Base-by-base conservation (phyloP, 2,113 vertebrate species). In the Podocnemis expansa region DNA sequence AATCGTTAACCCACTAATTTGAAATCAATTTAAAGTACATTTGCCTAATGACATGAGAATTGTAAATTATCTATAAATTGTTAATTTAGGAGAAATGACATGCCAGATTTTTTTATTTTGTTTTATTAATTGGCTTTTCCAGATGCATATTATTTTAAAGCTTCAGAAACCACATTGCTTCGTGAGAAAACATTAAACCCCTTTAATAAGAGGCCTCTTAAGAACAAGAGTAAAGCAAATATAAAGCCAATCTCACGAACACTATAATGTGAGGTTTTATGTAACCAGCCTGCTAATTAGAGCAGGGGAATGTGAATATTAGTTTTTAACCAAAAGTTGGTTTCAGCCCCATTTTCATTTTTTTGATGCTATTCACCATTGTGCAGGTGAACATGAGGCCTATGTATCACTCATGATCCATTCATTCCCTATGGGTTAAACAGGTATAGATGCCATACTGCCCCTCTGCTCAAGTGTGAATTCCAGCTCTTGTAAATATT, bases 21-120 rank as follows among this genome's bases (percentile, higher is more conserved):
- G 96, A 98, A 98, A 98, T 98, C 95, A 97, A 98, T 98, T 98
- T 98, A 96, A 98, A 97, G 96, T 93, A 91, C 96, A 98, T 98
- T 98, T 98, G 97, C 97, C 95, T 98, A 98, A 98, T 97, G 97
- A 96, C 93, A 97, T 49, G 91, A 97, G 88, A 95, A 78, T 90
- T 85, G 95, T 94, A 95, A 97, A 95, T 98, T 96, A 97, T 94
- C 96, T 97, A 94, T 94, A 97, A 96, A 95, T 96, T 97, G 96
- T 96, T 98, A 95, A 97, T 97, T 97, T 96, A 96, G 92, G 94
- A 91, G 97, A 96, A 47, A 91, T 85, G 78, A 96, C 93, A 96
- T 94, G 95, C 96, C 85, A 95, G 89, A 95, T 96, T 93, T 97
- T 96, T 80, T 93, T 97, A 96, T 80, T 91, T 91, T 94, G 67